phyloP scores from a whole-genome alignment of 2,113 vertebrate species.

The Phaethornis superciliosus region DNA sequence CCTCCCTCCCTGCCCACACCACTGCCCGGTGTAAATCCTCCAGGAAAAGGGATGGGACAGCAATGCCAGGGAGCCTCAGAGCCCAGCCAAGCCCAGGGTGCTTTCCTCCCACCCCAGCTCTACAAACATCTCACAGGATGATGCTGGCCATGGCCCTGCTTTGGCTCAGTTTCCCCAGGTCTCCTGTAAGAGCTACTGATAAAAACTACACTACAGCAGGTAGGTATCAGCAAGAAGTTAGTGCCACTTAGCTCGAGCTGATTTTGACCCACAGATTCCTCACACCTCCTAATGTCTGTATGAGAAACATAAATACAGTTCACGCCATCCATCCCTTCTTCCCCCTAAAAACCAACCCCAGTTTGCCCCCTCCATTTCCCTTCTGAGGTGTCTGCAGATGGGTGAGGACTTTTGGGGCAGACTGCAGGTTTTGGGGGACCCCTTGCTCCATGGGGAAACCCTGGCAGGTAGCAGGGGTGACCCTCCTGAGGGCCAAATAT shows the following conservation, averaged over 20 bases:
- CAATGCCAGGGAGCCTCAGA: background rate
- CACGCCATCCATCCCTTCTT: background rate
- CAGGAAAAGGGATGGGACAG: fast-evolving
- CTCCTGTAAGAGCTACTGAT: background rate
- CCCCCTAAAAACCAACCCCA: fast-evolving
- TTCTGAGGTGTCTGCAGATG: no score
- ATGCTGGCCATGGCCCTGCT: background rate
- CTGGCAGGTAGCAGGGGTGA: background rate
- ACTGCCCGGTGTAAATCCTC: fast-evolving
- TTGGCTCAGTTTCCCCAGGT: background rate
- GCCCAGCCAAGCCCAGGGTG: background rate
- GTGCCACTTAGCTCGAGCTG: background rate
- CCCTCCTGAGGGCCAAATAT: fast-evolving
- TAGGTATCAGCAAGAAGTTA: background rate
- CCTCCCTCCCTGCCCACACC: background rate
- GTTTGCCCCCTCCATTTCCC: fast-evolving
- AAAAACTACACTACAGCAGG: background rate
- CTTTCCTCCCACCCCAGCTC: background rate
- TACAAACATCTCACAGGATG: background rate
- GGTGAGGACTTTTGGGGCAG: background rate
- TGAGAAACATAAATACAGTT: background rate
- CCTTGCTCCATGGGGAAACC: fast-evolving
- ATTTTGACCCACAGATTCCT: background rate
- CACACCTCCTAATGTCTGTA: background rate
- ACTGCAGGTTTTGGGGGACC: fast-evolving